Evolutionary conservation across 1,140 invertebrate genomes (phyloP), one percentile per base, ranked within the genome.

Genomic region (Euwallacea similis): DNA sequence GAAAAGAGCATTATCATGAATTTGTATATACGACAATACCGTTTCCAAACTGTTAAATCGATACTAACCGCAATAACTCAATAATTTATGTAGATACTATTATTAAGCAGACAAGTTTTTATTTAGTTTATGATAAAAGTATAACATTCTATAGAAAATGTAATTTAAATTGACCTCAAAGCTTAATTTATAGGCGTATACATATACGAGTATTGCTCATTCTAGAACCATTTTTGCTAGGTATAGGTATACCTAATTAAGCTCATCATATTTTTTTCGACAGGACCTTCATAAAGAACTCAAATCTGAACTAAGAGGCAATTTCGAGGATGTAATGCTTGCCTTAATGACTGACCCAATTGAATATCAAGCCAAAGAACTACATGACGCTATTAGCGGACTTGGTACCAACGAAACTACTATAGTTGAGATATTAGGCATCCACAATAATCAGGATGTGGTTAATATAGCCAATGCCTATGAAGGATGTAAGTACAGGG

Each of bases 281-380:
- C 70, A 97, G 91, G 94, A 97, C 83, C 82, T 98, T 44, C 88
- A 95, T 50, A 91, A 91, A 71, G 93, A 97, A 76, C 84, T 98
- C 71, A 95, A 96, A 80, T 93, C 91, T 71, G 96, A 98, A 81
- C 85, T 96, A 7, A 90, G 89, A 76, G 96, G 96, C 13, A 94
- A 96, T 77, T 96, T 97, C 78, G 93, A 98, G 81, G 90, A 95
- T 74, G 83, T 96, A 0, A 82, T 98, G 3, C 82, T 97, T 15
- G 93, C 93, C 0, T 82, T 98, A 72, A 92, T 98, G 89, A 94
- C 89, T 65, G 91, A 93, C 0, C 86, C 95, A 47, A 89, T 91
- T 2, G 89, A 95, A 75, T 97, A 89, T 82, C 93, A 96, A 80
- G 95, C 94, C 7, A 88, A 90, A 79, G 90, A 95, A 81, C 79